These are phyloP conservation scores for Achlya flavicornis DNA, from an alignment of 2,888 invertebrate genomes.

Conservation along the genomic window DNA sequence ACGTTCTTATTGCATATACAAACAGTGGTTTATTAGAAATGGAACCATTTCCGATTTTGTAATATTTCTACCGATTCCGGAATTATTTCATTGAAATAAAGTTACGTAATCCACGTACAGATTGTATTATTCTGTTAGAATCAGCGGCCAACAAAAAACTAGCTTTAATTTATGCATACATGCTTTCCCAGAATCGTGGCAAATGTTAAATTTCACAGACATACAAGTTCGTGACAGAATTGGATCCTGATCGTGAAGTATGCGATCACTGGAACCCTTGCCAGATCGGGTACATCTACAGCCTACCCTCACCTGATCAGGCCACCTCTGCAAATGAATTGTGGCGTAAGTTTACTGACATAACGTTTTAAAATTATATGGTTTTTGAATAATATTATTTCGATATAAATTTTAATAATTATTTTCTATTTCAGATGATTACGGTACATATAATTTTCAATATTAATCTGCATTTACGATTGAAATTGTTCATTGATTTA, in stretches of 20 bases:
- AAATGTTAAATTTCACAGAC: slow-evolving; percentile 50
- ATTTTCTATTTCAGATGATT: slow-evolving; percentile 37
- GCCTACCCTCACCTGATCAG: slow-evolving; percentile 65
- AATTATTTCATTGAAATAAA: too few species aligned
- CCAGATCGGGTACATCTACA: slow-evolving; percentile 77
- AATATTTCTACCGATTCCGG: too few species aligned
- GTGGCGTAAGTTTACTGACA: slow-evolving; percentile 60
- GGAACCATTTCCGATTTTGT: too few species aligned
- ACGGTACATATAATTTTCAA: slow-evolving; percentile 35
- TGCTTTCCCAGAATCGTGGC: background rate
- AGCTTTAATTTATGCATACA: too few species aligned
- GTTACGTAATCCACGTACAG: too few species aligned
- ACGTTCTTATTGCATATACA: too few species aligned
- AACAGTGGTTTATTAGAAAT: too few species aligned
- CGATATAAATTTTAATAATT: background rate
- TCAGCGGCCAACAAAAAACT: too few species aligned
- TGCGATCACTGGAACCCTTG: slow-evolving; percentile 79
- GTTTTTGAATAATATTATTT: background rate
- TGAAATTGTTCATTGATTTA: background rate
- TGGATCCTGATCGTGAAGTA: slow-evolving; percentile 74
- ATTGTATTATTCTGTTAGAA: too few species aligned
- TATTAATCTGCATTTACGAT: too few species aligned
- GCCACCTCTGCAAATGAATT: slow-evolving; percentile 66
- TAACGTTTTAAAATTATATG: too few species aligned
- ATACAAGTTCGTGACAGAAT: slow-evolving; percentile 72